Conservation (phyloP, 2,113 vertebrate species). For the Dipodomys merriami region DNA sequence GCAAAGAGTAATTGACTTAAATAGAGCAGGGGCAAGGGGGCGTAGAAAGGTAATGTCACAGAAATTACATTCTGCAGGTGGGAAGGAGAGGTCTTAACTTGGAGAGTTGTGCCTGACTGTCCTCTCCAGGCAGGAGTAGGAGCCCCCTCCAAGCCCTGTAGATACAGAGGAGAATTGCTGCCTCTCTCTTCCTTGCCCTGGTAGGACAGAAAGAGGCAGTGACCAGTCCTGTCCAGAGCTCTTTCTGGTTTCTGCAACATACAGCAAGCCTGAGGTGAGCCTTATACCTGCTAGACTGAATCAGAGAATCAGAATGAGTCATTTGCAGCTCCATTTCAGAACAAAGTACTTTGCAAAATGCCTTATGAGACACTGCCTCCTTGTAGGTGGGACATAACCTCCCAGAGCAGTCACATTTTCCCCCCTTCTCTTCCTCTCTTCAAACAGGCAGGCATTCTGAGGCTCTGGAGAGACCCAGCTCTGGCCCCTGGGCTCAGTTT, state of each 20-base stretch:
- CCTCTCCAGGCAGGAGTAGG: too few species aligned
- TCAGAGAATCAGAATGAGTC: constrained; percentile 87
- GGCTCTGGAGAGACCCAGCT: background rate
- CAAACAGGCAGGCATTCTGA: constrained; percentile 63
- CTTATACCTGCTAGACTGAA: constrained; percentile 77
- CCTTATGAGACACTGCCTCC: constrained; percentile 81
- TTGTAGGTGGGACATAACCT: constrained; percentile 83
- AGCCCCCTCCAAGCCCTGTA: background rate
- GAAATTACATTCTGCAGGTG: background rate
- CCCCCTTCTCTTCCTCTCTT: constrained; percentile 61
- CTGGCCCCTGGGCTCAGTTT: background rate
- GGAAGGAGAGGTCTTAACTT: background rate
- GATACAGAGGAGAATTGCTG: background rate
- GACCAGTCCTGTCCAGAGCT: background rate
- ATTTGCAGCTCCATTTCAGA: constrained; percentile 68
- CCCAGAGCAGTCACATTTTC: constrained; percentile 65
- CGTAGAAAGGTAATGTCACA: background rate
- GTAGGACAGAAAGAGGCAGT: background rate
- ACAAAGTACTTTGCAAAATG: constrained; percentile 76
- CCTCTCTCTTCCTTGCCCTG: background rate
- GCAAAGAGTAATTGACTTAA: background rate
- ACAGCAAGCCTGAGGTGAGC: background rate
- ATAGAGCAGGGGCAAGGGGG: background rate
- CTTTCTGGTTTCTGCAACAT: background rate
- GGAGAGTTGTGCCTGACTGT: background rate